Evolutionary conservation across 2,113 vertebrate genomes (phyloP), one percentile per base, ranked within the genome.

Genomic region (Malurus elegans): DNA sequence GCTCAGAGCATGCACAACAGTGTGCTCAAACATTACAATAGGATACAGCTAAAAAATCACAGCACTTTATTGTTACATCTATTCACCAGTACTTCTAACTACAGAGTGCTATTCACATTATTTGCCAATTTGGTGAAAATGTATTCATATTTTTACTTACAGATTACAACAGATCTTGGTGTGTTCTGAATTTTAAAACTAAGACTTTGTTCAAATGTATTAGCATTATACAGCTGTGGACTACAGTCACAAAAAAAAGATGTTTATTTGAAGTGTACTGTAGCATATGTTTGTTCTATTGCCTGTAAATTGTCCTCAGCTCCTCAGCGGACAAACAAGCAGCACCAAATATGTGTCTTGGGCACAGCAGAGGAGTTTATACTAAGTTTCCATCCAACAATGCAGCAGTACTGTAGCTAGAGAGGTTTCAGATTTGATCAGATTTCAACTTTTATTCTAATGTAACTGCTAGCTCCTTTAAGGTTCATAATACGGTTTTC

Each of bases 291-390:
- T 74, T 75, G 31, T 50, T 17, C 56, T 42, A 54, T 12, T 65
- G 17, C 24, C 29, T 28, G 19, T 13, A 58, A 86, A 58, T 88
- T 44, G 8, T 75, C 16, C 19, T 56, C 6, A 60, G 12, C 15
- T 75, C 6, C 29, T 69, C 29, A 34, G 8, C 0, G 0, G n/a
- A 44, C 8, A n/a, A 64, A 9, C 9, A 83, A 85, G 14, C 14
- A 47, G 14, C 4, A n/a, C 4, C 19, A 12, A 32, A 32, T 12
- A 51, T 0, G 0, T n/a, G 9, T 18, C 19, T 56, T 38, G 18
- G 23, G 15, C 24, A 78, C 24, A 67, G 5, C 14, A 85, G 66
- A 62, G 12, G 17, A 42, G 4, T 26, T 51, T 47, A 5, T 8
- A 8, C 3, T 10, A 53, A 50, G 6, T 42, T 72, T 79, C 20